Evolutionary conservation across 2,113 vertebrate species (phyloP), one percentile per base, ranked within the genome.

Genomic region (Vanacampus margaritifer): DNA sequence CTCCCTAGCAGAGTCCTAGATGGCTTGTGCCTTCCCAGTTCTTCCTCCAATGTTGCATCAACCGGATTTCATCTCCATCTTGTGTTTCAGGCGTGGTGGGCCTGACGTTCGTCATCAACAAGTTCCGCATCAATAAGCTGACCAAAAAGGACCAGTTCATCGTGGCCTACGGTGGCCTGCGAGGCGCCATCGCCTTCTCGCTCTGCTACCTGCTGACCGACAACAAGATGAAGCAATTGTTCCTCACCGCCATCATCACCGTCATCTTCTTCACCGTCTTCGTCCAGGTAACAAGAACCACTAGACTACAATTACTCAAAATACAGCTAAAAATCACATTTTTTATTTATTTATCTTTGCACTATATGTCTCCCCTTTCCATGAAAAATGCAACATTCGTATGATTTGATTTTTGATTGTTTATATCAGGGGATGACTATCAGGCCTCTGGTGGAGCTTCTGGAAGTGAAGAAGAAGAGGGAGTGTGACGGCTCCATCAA

Each of bases 181-280:
- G 97, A 28, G 97, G 97, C 1, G 97, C 97, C 68, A 97, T 98
- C 0, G 96, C 96, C 75, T 99, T 98, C 89, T 99, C 96, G 0
- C 90, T 99, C 59, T 93, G 94, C 0, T 98, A 93, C 85, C 92
- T 99, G 41, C 91, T 99, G 66, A 80, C 93, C 50, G 75, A 88
- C 1, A 60, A 81, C 0, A 72, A 92, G 35, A 94, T 93, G 91
- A 95, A 94, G 80, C 75, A 93, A 72, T 87, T 98, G 90, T 98
- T 99, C 88, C 95, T 98, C 78, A 99, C 96, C 0, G 95, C 96
- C 89, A 98, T 96, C 91, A 98, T 99, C 91, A 98, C 95, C 0
- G 94, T 98, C 84, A 93, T 98, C 90, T 97, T 98, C 90, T 99
- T 98, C 91, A 98, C 97, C 0, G 97, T 99, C 11, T 97, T 98